Evolutionary conservation across 2,797 vertebrate genomes (phyloP), one percentile per base, ranked within the genome.

Genomic region (Sphenopsis melanotis): DNA sequence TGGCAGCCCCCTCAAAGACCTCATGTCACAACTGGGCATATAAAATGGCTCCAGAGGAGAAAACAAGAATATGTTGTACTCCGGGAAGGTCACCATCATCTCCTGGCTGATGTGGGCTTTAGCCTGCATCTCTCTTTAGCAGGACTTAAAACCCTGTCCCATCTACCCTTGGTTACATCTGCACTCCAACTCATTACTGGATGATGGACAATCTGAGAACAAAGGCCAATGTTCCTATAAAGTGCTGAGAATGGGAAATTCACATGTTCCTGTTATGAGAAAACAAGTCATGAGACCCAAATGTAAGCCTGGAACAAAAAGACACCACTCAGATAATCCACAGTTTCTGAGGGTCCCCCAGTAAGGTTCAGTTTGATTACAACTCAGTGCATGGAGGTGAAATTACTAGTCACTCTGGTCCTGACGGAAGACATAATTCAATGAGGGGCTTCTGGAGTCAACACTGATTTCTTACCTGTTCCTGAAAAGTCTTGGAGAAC

Each of bases 321-420:
- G 10, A 46, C 14, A 19, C 30, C 19, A 6, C 41, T 71, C 29
- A 22, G 26, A 41, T 19, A 89, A 64, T 20, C 12, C 8, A 36
- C 18, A 39, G 2, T 24, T 68, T 70, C 65, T 55, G 39, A 63
- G 29, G 19, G 19, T 39, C 9, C 9, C 36, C 27, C 30, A 24
- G 9, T 27, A 18, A 42, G 66, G 21, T 30, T 30, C 34, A 24
- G 3, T 76, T 50, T 64, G 53, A 46, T 21, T 76, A 37, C 19
- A 55, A 23, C 32, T 72, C 32, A 20, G 0, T 47, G 26, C 2
- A 0, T 10, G 46, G 55, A 56, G 27, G 15, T 20, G 15, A 76
- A 95, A 56, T n/a, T 29, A 11, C 22, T 9, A 41, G 15, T 41
- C 22, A 55, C 29, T 47, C 37, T 52, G 20, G 10, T 52, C 37